Conservation (phyloP, 2,797 vertebrate species). For the Trachurus trachurus region DNA sequence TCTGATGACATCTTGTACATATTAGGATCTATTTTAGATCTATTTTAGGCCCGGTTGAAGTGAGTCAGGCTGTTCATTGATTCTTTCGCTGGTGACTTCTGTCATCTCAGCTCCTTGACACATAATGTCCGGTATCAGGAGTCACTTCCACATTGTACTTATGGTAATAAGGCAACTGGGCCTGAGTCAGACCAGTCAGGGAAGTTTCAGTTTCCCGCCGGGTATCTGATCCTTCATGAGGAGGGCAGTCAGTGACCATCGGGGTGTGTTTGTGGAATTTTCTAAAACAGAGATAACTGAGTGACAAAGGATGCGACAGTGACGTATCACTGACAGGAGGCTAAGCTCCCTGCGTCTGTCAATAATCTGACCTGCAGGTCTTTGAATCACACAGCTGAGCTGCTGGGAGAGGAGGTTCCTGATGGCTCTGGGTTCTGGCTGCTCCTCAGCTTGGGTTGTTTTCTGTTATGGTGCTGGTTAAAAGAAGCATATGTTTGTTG, state of each 20-base stretch:
- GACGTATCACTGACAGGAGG: conserved; percentile 34
- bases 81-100: background rate
- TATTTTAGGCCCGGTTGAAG: background rate
- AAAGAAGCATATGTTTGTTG: conserved; percentile 36
- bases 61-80: background rate
- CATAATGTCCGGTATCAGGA: background rate
- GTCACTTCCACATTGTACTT: conserved; percentile 30
- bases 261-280: conserved; percentile 19
- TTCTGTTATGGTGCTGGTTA: background rate
- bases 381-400: conserved; percentile 24
- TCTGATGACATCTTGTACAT: too few relatives aligned
- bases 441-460: background rate
- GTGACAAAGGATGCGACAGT: conserved; percentile 38
- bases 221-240: conserved; percentile 25
- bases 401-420: conserved; percentile 35
- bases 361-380: conserved; percentile 2
- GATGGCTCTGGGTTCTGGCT: background rate
- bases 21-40: background rate
- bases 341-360: conserved; percentile 46
- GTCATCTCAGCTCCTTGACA: background rate
- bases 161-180: conserved; percentile 7
- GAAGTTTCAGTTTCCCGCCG: conserved; percentile 41
- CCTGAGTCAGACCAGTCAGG: conserved; percentile 43
- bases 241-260: conserved; percentile 21
- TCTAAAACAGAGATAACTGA: conserved; percentile 7